Evolutionary conservation across 2,113 vertebrate genomes (phyloP).

Genomic region (Nesoenas mayeri): DNA sequence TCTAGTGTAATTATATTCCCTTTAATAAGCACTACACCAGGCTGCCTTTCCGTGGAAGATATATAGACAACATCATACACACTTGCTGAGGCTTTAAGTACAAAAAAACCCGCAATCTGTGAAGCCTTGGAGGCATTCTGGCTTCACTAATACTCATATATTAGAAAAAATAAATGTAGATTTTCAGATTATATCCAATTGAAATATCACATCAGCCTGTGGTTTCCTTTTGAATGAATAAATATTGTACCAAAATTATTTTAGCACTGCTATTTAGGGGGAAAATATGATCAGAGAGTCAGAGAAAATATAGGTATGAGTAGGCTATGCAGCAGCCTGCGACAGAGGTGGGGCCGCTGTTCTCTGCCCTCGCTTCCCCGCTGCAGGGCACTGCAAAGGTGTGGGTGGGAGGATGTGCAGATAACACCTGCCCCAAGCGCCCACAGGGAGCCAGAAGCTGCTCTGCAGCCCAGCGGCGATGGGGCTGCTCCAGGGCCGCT

Average conservation of each 20-base stretch:
- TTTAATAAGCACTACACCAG: neutral
- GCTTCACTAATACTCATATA: constrained; percentile 5
- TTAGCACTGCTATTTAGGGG: neutral
- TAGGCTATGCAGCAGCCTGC: neutral
- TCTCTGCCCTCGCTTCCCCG: neutral
- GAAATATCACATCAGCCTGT: constrained; percentile 4
- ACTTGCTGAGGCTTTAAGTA: neutral
- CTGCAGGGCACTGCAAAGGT: neutral
- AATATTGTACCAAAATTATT: constrained; percentile 42
- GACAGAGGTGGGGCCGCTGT: neutral
- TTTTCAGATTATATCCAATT: constrained; percentile 14
- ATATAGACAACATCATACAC: neutral
- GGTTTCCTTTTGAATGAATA: constrained; percentile 32
- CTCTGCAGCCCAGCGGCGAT: neutral
- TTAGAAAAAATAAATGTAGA: constrained; percentile 2
- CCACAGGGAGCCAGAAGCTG: neutral
- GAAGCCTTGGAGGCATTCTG: constrained; percentile 10
- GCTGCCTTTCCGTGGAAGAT: neutral
- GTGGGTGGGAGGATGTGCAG: neutral
- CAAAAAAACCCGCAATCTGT: neutral
- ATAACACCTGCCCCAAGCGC: accelerated
- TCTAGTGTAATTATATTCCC: neutral
- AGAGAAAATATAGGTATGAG: neutral
- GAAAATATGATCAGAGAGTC: neutral
- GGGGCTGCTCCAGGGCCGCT: neutral